Evolutionary conservation across 1,140 invertebrate species (phyloP), one percentile per base, ranked within the genome.

Genomic region (Reticulitermes speratus): DNA sequence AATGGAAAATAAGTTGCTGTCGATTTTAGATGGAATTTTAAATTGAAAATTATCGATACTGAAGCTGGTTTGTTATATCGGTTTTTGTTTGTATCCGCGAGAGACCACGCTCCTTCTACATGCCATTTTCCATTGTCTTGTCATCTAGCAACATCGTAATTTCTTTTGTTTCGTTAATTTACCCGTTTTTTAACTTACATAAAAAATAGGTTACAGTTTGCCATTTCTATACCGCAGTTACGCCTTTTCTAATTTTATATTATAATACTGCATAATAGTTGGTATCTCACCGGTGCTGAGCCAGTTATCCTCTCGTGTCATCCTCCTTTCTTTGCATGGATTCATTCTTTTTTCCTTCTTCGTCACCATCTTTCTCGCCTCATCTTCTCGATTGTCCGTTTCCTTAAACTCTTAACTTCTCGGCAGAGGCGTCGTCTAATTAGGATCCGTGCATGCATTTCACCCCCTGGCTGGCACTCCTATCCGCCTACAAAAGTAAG

Each of bases 371-470:
- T 44, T 86, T 23, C 38, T 83, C 83, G 45, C 44, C 38, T 83
- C 45, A 59, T 84, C 45, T 32, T n/a, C 48, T 30, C 45, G 55
- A 48, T 59, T 75, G 65, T 75, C 65, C 65, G 65, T 75, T 75
- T 75, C 65, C 65, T 75, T 25, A 25, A 30, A n/a, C 65, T 30
- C 65, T 75, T 75, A 30, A 30, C 65, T 8, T 75, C 65, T 75
- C 65, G 65, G 25, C n/a, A n/a, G 65, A 75, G n/a, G 65, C 65
- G n/a, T 75, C 65, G 25, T 75, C 65, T 75, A 75, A 75, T 75
- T 75, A 75, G 65, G 65, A 48, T 52, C 84, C 84, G 25, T n/a
- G 44, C 84, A 19, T 84, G 30, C 30, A 30, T 84, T 55, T 45
- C 48, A 30, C 11, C 83, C 44, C 38, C 44, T 52, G 25, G 52